Base-by-base conservation (phyloP, 2,888 invertebrate genomes). In the Leuctra nigra region DNA sequence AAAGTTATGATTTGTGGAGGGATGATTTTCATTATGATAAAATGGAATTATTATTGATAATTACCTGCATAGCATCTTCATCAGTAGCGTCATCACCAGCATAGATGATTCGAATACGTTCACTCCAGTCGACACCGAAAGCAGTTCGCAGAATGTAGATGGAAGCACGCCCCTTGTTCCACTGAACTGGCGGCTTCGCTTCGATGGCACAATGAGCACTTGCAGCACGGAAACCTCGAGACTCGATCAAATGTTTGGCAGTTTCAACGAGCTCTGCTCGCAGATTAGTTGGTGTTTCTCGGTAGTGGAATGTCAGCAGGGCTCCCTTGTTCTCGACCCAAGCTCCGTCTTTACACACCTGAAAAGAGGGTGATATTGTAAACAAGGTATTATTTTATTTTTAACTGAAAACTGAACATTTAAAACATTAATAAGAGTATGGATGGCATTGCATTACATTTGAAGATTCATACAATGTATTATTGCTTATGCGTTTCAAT, bases 291-390 rank as follows among this genome's bases (percentile, higher is more conserved):
- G 91, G 91, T 0, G 90, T 87, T 73, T 91, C 91, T 7, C 91
- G 82, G 73, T 83, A 92, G 70, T 92, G 92, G 78, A 90, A 91
- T 2, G 92, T 91, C 36, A 92, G 73, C 6, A 91, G 72, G 0
- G 91, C 87, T 0, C 91, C 91, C 69, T 92, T 92, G 73, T 91
- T 91, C 70, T 92, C 92, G 7, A 92, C 91, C 91, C 92, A 92
- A 0, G 91, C 91, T 2, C 92, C 91, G 66, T 91, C 89, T 63
- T 79, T 82, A 70, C 91, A 91, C 2, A 91, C 84, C 86, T 86
- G 23, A 20, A 29, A n/a, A n/a, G n/a, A n/a, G n/a, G n/a, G n/a
- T n/a, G n/a, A n/a, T n/a, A n/a, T n/a, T n/a, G n/a, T n/a, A n/a
- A n/a, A n/a, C n/a, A n/a, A n/a, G n/a, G n/a, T n/a, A n/a, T n/a